Evolutionary conservation across 2,113 vertebrate genomes (phyloP).

Genomic region (Sialia sialis): DNA sequence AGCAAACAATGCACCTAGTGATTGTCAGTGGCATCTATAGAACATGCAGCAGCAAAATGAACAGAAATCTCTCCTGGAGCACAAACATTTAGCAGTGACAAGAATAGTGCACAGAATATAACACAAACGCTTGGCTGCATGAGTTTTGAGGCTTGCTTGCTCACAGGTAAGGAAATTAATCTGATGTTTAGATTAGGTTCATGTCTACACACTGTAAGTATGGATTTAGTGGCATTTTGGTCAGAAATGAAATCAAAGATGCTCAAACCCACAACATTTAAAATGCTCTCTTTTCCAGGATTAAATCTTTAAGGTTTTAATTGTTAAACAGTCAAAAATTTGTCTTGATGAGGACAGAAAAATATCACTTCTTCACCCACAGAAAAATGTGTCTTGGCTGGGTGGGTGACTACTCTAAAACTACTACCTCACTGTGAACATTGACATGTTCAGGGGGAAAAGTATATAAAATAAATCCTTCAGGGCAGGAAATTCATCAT

Average conservation of each 20-base stretch:
- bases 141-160: slow-evolving; percentile 11
- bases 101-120: neutral
- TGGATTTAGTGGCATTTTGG: neutral
- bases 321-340: neutral
- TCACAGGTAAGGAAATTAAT: slow-evolving; percentile 24
- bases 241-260: neutral
- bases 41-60: neutral
- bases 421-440: neutral
- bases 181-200: neutral
- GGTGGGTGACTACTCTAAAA: neutral
- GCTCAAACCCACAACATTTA: neutral
- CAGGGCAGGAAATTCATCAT: neutral
- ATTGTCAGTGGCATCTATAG: neutral
- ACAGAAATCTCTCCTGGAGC: slow-evolving; percentile 4
- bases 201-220: slow-evolving; percentile 10
- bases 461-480: neutral
- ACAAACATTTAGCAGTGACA: neutral
- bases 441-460: neutral
- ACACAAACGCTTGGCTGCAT: neutral
- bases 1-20: neutral
- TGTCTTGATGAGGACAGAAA: neutral
- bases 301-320: neutral
- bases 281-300: neutral
- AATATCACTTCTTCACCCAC: neutral
- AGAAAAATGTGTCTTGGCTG: neutral